These are phyloP conservation scores for Dyspetes luteomarginatus DNA, from an alignment of 2,888 invertebrate species.

Conservation along the genomic window DNA sequence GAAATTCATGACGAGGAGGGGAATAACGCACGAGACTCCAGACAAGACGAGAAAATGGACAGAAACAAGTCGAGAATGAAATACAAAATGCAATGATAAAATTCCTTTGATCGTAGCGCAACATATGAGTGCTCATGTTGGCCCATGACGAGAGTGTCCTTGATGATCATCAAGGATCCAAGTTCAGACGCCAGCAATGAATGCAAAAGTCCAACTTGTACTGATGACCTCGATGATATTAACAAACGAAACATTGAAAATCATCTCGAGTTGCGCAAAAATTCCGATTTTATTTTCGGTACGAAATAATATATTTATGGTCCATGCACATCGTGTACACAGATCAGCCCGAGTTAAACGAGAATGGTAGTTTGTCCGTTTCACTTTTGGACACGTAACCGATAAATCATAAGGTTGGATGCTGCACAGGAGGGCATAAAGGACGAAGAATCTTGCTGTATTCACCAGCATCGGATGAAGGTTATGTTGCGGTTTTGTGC, in stretches of 20 bases:
- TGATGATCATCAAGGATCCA: constrained; percentile 19
- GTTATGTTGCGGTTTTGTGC: constrained; percentile 6
- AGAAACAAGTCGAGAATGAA: constrained; percentile 59
- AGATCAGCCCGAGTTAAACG: constrained; percentile 16
- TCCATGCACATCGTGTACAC: not conserved
- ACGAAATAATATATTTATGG: too few relatives aligned
- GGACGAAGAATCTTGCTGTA: not conserved
- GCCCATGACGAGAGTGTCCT: not conserved
- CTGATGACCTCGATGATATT: constrained; percentile 6
- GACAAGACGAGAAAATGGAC: constrained; percentile 2
- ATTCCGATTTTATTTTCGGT: too few relatives aligned
- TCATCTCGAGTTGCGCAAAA: constrained; percentile 16
- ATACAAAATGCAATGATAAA: constrained; percentile 61
- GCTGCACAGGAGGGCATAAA: not conserved
- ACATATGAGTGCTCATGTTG: constrained; percentile 18
- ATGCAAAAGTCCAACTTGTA: not conserved
- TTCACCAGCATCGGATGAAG: constrained; percentile 8
- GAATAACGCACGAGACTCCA: constrained; percentile 44
- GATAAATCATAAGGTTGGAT: constrained; percentile 40
- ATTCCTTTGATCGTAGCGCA: constrained; percentile 62
- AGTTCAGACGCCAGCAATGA: not conserved
- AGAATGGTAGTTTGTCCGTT: constrained; percentile 53
- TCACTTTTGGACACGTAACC: constrained; percentile 48
- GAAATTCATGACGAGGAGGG: constrained; percentile 51
- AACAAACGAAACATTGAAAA: constrained; percentile 21